phyloP scores from a whole-genome alignment of 2,797 vertebrate species.

The Enteromius mattozi region DNA sequence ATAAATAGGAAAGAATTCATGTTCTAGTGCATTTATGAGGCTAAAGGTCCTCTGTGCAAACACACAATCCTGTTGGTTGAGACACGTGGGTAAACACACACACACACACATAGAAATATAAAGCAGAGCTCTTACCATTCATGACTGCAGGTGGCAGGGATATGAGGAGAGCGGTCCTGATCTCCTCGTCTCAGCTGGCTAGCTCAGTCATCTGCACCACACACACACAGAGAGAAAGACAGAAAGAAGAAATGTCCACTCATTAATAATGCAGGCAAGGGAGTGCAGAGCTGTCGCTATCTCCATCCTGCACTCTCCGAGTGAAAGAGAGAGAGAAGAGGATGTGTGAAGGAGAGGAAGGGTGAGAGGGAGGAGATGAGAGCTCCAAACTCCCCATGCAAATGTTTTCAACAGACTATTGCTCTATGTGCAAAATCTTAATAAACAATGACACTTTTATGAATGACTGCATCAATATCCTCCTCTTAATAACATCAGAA shows the following conservation, averaged over 20 bases:
- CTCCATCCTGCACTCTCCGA: slow-evolving; percentile 37
- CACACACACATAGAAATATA: slow-evolving; percentile 35
- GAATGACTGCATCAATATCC: not conserved
- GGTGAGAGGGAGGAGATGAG: slow-evolving; percentile 15
- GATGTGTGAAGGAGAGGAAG: slow-evolving; percentile 19
- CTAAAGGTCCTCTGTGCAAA: slow-evolving; percentile 27
- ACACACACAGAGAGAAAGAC: slow-evolving; percentile 21
- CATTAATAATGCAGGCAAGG: slow-evolving; percentile 57
- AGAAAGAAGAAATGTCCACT: slow-evolving; percentile 48
- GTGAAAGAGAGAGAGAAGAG: slow-evolving; percentile 35
- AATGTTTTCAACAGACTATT: slow-evolving; percentile 28
- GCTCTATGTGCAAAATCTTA: slow-evolving; percentile 21
- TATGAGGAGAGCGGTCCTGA: slow-evolving; percentile 48
- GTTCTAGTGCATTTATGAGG: slow-evolving; percentile 14
- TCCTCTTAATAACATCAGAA: not conserved
- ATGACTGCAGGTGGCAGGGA: slow-evolving; percentile 59
- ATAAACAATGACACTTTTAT: slow-evolving; percentile 18
- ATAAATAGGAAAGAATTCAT: slow-evolving; percentile 31
- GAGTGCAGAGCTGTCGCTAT: slow-evolving; percentile 47
- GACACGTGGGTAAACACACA: slow-evolving; percentile 12
- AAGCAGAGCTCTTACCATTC: slow-evolving; percentile 60
- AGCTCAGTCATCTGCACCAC: slow-evolving; percentile 54
- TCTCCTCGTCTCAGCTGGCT: slow-evolving; percentile 56
- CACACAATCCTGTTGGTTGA: not conserved
- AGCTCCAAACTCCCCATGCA: not conserved